Evolutionary conservation across 2,113 vertebrate genomes (phyloP), one percentile per base, ranked within the genome.

Genomic region (Osmerus mordax): DNA sequence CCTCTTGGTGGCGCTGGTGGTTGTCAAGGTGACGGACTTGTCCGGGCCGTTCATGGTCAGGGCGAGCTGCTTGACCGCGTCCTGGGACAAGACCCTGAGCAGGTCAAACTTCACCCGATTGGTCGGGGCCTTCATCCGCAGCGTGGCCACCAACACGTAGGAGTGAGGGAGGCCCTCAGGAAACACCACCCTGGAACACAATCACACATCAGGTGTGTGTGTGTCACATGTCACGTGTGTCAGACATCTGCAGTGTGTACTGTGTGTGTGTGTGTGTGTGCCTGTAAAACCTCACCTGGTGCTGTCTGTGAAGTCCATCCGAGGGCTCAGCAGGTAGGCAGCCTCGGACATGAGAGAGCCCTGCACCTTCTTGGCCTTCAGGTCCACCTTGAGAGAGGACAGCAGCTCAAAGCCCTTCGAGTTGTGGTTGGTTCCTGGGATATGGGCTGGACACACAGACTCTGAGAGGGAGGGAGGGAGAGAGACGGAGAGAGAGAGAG

Each of bases 381-480:
- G 60, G 60, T 81, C 75, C 0, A 90, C 86, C 68, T 78, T 80
- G 82, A 89, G 79, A 19, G 83, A 77, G 21, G 74, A 67, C 74
- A 90, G 80, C 68, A 90, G 76, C 61, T 90, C 89, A 64, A 90
- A 90, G 0, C 89, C 89, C 47, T 89, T 90, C 77, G 85, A 87
- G 52, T 79, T 79, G 5, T 85, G 83, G 8, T 80, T 71, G 2
- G 82, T 78, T 4, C 83, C 83, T 29, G 85, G 74, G 52, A 90
- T 89, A 65, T 83, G 78, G 12, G 70, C 32, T 8, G 87, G 86
- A 72, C 89, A 90, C 66, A 90, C 87, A 0, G 87, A 89, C 69
- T 90, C 89, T 90, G 76, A 3, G 23, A 41, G 9, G 32, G 29
- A 64, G 13, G 28, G 36, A 51, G 18, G 13, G 53, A 14, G 54